phyloP scores from a whole-genome alignment of 92 coral and sea anemone species.

The Umimayanthus kanabou region DNA sequence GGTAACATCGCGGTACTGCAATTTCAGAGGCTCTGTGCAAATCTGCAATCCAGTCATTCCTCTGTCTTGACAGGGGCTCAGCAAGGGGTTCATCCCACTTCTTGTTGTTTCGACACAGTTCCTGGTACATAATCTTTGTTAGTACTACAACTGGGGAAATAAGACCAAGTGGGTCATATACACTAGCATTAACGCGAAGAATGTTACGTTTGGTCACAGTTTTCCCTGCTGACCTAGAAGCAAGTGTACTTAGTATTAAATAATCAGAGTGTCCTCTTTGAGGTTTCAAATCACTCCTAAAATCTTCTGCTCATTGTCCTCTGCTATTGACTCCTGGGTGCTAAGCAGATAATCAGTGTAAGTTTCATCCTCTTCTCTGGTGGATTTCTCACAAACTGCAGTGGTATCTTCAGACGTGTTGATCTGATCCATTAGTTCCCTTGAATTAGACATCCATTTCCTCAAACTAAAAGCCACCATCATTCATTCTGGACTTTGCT shows the following conservation, averaged over 20 bases:
- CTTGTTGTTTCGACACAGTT: conserved; percentile 16
- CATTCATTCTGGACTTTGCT: background rate
- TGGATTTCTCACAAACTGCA: conserved; percentile 4
- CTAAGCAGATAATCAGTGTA: background rate
- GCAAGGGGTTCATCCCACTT: too few species aligned
- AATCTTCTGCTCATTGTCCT: conserved; percentile 2
- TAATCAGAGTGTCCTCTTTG: conserved; percentile 28
- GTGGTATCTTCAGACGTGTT: conserved; percentile 24
- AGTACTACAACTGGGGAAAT: conserved; percentile 39
- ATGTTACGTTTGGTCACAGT: conserved; percentile 32
- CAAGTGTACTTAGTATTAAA: conserved; percentile 25
- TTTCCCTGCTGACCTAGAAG: conserved; percentile 8
- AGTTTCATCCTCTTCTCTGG: conserved; percentile 17
- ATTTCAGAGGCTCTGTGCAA: too few species aligned
- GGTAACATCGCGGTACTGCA: too few species aligned
- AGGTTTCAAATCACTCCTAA: conserved; percentile 9
- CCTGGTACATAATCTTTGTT: conserved; percentile 47
- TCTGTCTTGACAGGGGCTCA: too few species aligned
- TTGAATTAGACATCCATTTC: conserved; percentile 37
- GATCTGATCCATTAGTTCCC: conserved; percentile 12
- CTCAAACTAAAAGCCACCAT: conserved; percentile 43
- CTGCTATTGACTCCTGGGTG: conserved; percentile 2
- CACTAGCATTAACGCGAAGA: conserved; percentile 34
- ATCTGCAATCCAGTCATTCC: too few species aligned
- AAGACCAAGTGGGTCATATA: conserved; percentile 51